Evolutionary conservation across 2,888 invertebrate species (phyloP).

Genomic region (Napeogenes sylphis): DNA sequence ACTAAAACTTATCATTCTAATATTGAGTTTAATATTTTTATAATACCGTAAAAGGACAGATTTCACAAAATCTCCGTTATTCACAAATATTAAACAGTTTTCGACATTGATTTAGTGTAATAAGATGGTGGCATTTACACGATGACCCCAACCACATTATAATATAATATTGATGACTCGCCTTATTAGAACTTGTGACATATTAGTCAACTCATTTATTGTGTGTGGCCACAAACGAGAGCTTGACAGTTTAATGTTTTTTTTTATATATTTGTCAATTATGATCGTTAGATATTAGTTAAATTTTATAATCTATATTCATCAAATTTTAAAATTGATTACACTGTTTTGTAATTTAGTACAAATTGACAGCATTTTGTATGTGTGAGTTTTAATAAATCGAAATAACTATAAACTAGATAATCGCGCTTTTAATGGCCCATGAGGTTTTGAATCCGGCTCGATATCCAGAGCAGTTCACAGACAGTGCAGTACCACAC

Average conservation of each 20-base stretch:
- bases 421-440: conserved; percentile 17
- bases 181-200: conserved; percentile 16
- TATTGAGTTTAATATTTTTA: too few relatives aligned
- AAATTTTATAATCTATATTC: too few relatives aligned
- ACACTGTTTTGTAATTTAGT: too few relatives aligned
- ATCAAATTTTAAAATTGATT: too few relatives aligned
- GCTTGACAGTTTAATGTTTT: background rate
- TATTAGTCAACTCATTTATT: conserved; percentile 17
- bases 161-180: conserved; percentile 22
- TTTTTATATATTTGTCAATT: too few relatives aligned
- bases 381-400: too few relatives aligned
- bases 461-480: conserved; percentile 19
- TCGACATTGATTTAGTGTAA: conserved; percentile 19
- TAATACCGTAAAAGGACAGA: background rate
- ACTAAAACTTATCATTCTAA: too few relatives aligned
- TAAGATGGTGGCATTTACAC: conserved; percentile 13
- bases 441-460: conserved; percentile 7
- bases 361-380: too few relatives aligned
- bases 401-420: background rate
- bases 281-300: too few relatives aligned
- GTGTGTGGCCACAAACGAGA: conserved; percentile 7
- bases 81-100: background rate
- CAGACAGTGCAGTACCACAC: conserved; percentile 9
- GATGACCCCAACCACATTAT: conserved; percentile 19
- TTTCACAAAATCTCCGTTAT: background rate